phyloP scores from a whole-genome alignment of 2,113 vertebrate species.

The Narcine bancroftii region DNA sequence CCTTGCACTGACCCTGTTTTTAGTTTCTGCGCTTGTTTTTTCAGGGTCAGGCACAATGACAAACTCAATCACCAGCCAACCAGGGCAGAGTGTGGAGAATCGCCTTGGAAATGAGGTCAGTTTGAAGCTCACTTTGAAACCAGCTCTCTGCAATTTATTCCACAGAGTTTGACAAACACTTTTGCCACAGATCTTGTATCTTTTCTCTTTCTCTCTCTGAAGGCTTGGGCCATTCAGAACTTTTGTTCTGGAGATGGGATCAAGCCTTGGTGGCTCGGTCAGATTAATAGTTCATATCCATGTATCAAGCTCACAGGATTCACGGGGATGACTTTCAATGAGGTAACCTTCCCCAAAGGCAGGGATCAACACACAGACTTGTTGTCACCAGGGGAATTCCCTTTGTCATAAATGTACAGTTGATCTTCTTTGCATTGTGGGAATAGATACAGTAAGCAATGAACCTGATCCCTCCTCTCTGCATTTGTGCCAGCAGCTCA shows the following conservation, averaged over 20 bases:
- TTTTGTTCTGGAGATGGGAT: not conserved
- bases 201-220: not conserved
- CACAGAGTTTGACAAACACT: not conserved
- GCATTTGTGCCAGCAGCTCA: not conserved
- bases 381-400: not conserved
- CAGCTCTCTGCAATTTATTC: not conserved
- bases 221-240: not conserved
- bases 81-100: not conserved
- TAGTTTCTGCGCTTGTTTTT: not conserved
- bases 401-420: not conserved
- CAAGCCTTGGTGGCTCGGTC: too few species aligned
- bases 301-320: not conserved
- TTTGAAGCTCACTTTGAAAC: not conserved
- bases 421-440: not conserved
- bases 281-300: too few species aligned
- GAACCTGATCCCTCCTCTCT: not conserved
- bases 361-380: not conserved
- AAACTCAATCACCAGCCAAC: not conserved
- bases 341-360: not conserved
- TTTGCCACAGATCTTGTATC: too few species aligned
- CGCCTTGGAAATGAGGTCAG: not conserved
- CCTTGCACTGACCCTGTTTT: not conserved
- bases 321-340: not conserved
- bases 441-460: not conserved
- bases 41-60: constrained; percentile 7